Evolutionary conservation across 2,797 vertebrate species (phyloP).

Genomic region (Alfaro cultratus): DNA sequence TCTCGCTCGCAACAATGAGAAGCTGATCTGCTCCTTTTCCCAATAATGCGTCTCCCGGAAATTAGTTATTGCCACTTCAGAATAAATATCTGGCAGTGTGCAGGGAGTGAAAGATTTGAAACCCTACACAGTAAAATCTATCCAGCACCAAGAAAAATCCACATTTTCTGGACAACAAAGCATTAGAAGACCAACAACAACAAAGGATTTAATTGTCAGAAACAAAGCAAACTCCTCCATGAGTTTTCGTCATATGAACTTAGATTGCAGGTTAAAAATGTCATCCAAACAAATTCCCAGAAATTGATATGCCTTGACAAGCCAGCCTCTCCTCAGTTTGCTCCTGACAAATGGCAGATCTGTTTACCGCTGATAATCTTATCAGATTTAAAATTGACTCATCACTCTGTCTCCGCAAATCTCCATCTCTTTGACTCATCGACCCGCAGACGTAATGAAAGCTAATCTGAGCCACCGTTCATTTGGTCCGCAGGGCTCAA

Average conservation of each 20-base stretch:
- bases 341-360: conserved; percentile 44
- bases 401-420: conserved; percentile 36
- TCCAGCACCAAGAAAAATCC: neutral
- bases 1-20: conserved; percentile 23
- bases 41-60: conserved; percentile 32
- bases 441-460: conserved; percentile 27
- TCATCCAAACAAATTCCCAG: conserved; percentile 18
- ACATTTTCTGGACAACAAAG: conserved; percentile 1
- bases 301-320: conserved; percentile 19
- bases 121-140: conserved; percentile 15
- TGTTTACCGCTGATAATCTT: conserved; percentile 63
- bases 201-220: conserved; percentile 1
- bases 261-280: conserved; percentile 3
- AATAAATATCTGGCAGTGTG: conserved; percentile 35
- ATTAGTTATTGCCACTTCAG: conserved; percentile 43
- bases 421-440: conserved; percentile 42
- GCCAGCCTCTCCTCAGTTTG: conserved; percentile 18
- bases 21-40: conserved; percentile 38
- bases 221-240: neutral
- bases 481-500: conserved; percentile 85
- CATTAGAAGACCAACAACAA: conserved; percentile 16
- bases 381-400: conserved; percentile 57
- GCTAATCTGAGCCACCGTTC: conserved; percentile 38
- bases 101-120: conserved; percentile 23
- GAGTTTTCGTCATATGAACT: neutral